These are phyloP conservation scores for Cephus spinipes DNA, from an alignment of 2,888 invertebrate genomes.

Conservation along the genomic window DNA sequence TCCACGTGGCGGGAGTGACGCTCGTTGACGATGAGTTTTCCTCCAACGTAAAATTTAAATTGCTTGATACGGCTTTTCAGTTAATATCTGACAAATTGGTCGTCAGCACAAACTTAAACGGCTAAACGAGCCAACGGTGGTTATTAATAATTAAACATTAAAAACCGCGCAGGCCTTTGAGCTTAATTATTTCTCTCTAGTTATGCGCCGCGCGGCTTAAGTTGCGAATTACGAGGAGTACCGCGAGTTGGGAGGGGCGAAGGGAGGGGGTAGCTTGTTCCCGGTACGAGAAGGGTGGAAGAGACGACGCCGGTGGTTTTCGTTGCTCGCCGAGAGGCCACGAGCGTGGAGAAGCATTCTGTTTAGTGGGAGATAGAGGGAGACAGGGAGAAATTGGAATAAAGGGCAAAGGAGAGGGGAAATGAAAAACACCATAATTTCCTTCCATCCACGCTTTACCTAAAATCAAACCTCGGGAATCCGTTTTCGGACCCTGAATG, in stretches of 20 bases:
- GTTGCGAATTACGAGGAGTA: constrained; percentile 29
- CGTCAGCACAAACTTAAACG: constrained; percentile 36
- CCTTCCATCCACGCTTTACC: constrained; percentile 13
- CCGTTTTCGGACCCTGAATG: constrained; percentile 12
- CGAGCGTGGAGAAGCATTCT: constrained; percentile 9
- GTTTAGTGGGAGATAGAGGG: constrained; percentile 18
- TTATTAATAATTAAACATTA: constrained; percentile 40
- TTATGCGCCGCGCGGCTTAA: constrained; percentile 27
- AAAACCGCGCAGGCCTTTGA: constrained; percentile 35
- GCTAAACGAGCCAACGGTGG: constrained; percentile 33
- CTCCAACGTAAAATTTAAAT: constrained; percentile 33
- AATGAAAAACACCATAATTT: constrained; percentile 17
- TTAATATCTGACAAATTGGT: constrained; percentile 38
- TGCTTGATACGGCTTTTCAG: constrained; percentile 18
- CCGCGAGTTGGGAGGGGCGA: constrained; percentile 16
- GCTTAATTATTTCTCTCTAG: constrained; percentile 39
- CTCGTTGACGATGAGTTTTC: constrained; percentile 13
- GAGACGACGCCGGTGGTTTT: constrained; percentile 9
- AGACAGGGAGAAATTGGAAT: constrained; percentile 6
- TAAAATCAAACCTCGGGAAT: constrained; percentile 25
- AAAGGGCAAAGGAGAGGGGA: not conserved
- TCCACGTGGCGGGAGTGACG: not conserved
- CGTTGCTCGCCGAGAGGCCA: constrained; percentile 13
- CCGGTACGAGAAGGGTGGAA: not conserved
- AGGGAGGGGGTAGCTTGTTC: constrained; percentile 15